Base-by-base conservation (phyloP, 2,888 invertebrate genomes). In the Polydrusus cervinus region DNA sequence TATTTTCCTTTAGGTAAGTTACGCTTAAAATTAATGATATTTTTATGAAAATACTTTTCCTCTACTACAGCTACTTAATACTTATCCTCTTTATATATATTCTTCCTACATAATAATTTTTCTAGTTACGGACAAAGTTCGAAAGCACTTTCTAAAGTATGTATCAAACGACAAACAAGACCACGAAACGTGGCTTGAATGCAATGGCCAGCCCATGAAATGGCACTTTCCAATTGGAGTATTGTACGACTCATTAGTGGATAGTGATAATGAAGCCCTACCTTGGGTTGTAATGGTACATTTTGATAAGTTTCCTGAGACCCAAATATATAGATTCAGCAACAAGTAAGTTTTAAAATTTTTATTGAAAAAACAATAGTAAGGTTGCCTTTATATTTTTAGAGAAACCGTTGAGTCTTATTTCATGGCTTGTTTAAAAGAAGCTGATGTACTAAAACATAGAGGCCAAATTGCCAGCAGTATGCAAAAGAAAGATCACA, bases 391-490 rank as follows among this genome's bases (percentile, higher is more conserved):
- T 43, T 43, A 6, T 43, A n/a, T 20, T 87, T 90, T 68, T 83
- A 96, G 96, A 86, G 98, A 98, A 86, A 91, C 93, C 13, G 93
- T 99, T 14, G 97, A 98, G 87, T 93, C 97, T 2, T 94, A 97
- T 86, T 99, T 97, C 86, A 94, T 99, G 92, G 94, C 97, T 18
- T 95, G 95, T 79, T 90, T 99, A 9, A 99, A 99, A 88, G 99
- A 99, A 89, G 99, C 99, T 0, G 99, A 99, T 89, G 95, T 96
- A n/a, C 88, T 99, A 53, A 99, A 99, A 87, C 98, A 99, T 86
- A 91, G 96, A 80, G 95, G 96, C 8, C 94, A 95, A 87, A 92
- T 97, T 16, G 94, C 96, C 81, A 94, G 95, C 34, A 93, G 92
- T 77, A 97, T 97, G 97, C 96, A 96, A 84, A 97, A 97, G 84